Percentiles rank a stretch among this genome's conserved stretches.
Conservation (phyloP, 53 echinoderm and acorn worm species). For the Patiria pectinifera region DNA sequence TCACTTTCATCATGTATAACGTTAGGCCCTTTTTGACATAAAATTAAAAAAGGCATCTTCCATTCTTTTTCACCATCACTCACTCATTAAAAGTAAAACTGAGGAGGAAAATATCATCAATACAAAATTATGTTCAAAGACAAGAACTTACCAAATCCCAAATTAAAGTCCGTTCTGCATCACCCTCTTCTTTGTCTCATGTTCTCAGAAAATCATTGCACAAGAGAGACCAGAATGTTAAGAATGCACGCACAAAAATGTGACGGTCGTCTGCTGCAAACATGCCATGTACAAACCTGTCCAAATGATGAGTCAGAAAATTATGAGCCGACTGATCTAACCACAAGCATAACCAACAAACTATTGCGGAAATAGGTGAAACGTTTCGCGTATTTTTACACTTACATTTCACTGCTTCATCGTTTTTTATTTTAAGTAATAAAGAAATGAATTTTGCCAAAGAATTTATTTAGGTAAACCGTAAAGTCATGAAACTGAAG, state of each 20-base stretch:
- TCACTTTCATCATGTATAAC: too few species aligned
- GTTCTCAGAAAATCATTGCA: background rate
- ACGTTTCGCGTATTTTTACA: too few species aligned
- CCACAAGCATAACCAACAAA: background rate
- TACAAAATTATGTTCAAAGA: background rate
- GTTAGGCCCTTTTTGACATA: too few species aligned
- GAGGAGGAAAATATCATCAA: background rate
- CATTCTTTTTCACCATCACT: background rate
- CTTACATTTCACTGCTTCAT: background rate
- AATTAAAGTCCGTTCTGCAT: background rate
- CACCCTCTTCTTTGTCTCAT: background rate
- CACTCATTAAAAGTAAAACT: background rate
- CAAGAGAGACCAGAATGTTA: slow-evolving; percentile 12
- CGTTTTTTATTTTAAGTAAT: background rate
- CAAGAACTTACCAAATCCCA: background rate
- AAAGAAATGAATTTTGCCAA: too few species aligned
- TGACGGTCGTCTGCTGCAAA: background rate
- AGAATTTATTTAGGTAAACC: too few species aligned
- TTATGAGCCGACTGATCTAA: background rate
- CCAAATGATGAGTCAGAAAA: background rate
- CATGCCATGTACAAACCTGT: background rate
- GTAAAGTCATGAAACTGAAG: too few species aligned
- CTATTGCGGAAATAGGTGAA: too few species aligned
- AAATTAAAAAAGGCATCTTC: too few species aligned
- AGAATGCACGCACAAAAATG: slow-evolving; percentile 25